A percentile compares a stretch with the other conserved stretches of the same genome.
These are phyloP conservation scores for Saimiri boliviensis DNA, from an alignment of 2,113 vertebrate genomes.

Conservation along the genomic window DNA sequence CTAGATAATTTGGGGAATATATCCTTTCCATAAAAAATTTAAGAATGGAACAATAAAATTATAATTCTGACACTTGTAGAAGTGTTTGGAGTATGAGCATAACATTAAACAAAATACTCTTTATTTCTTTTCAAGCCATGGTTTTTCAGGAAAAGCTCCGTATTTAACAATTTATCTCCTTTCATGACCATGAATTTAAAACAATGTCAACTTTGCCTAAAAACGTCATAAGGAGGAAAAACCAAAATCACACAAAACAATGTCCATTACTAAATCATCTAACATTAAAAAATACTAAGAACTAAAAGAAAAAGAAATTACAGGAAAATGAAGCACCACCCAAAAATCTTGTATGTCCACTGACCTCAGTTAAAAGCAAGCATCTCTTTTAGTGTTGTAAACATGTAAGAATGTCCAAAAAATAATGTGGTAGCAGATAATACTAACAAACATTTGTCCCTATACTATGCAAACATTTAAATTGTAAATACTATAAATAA, in stretches of 20 bases:
- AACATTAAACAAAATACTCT: neutral
- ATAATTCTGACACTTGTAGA: neutral
- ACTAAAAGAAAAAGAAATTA: neutral
- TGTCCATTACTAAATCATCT: neutral
- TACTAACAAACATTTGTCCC: neutral
- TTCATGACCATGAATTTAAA: conserved; percentile 27
- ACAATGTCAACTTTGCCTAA: neutral
- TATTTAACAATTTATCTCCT: neutral
- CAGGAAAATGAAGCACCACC: neutral
- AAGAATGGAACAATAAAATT: neutral
- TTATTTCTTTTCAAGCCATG: neutral
- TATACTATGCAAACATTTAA: neutral
- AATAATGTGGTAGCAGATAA: neutral
- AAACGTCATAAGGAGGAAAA: neutral
- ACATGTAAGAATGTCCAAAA: neutral
- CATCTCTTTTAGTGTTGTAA: neutral
- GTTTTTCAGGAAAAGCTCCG: neutral
- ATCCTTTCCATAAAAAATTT: neutral
- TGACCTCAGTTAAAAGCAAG: neutral
- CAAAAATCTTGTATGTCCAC: neutral
- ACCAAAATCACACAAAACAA: conserved; percentile 12
- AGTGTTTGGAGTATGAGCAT: neutral
- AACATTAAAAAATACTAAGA: neutral
- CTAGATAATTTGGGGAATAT: neutral
- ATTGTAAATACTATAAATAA: neutral